Base-by-base conservation (phyloP, 1,140 invertebrate genomes). In the Diabrotica undecimpunctata region DNA sequence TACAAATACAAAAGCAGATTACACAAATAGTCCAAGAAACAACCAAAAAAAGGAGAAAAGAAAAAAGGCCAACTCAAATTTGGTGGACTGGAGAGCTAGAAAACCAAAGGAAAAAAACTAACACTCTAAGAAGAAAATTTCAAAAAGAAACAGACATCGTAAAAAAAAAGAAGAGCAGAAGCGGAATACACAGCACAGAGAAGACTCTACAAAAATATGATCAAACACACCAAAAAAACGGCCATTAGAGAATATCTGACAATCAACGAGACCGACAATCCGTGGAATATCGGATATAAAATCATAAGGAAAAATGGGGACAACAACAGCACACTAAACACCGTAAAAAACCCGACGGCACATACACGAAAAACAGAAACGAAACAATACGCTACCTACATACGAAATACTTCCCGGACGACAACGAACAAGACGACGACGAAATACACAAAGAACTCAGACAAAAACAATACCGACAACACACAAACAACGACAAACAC, bases 41-140 rank as follows among this genome's bases (percentile, higher is more conserved):
- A 7, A 10, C 2, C 0, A 8, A 14, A 58, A 37, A 9, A 58
- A 58, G 37, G n/a, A n/a, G n/a, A n/a, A n/a, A n/a, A 38, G 8
- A 37, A 39, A 38, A 58, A n/a, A 38, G 8, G 38, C 5, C 10
- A 38, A 37, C 10, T 46, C 39, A 38, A 37, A 35, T 37, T 5
- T 58, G 56, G 56, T 58, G 56, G 56, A 58, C 25, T 4, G 25
- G 7, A n/a, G 35, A 9, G 35, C n/a, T 39, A 11, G 13, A 36
- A 9, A 58, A 0, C 36, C 5, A n/a, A 37, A 39, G n/a, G 13
- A 5, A 14, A 25, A 35, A 54, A 35, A 37, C 54, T 5, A 14
- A 12, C 35, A 54, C 5, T 5, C 5, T 6, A 13, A n/a, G 54
- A 14, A 54, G 9, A 54, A 5, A 13, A 7, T 54, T 13, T 35